These are phyloP conservation scores for Phortica variegata DNA, from an alignment of 1,140 invertebrate genomes.

Conservation along the genomic window DNA sequence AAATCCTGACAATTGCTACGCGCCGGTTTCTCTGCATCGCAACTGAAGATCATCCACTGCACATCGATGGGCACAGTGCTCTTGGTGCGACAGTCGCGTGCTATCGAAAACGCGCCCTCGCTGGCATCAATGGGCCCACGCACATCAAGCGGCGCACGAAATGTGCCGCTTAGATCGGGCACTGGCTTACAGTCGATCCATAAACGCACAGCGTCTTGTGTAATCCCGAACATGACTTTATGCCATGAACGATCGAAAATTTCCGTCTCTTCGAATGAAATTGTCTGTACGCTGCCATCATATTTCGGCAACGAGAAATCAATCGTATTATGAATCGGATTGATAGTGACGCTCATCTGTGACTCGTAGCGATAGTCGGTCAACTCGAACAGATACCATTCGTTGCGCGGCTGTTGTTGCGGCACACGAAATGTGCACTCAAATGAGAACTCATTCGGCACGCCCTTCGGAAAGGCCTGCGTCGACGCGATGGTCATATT, in stretches of 20 bases:
- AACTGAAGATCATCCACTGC: slow-evolving; percentile 79
- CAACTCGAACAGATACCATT: slow-evolving; percentile 70
- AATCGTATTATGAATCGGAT: slow-evolving; percentile 63
- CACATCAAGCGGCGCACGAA: slow-evolving; percentile 58
- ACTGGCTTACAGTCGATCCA: slow-evolving; percentile 68
- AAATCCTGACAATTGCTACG: slow-evolving; percentile 73
- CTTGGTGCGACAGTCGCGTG: slow-evolving; percentile 62
- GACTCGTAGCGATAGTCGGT: slow-evolving; percentile 62
- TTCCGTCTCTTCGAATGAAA: slow-evolving; percentile 62
- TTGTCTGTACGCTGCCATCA: slow-evolving; percentile 63
- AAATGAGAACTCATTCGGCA: slow-evolving; percentile 73
- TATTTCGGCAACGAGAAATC: slow-evolving; percentile 66
- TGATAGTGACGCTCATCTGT: slow-evolving; percentile 69
- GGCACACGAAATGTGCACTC: slow-evolving; percentile 67
- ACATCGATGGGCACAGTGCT: slow-evolving; percentile 71
- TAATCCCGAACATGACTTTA: slow-evolving; percentile 74
- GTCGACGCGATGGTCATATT: slow-evolving; percentile 71
- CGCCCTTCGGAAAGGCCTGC: slow-evolving; percentile 60
- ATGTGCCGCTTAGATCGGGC: slow-evolving; percentile 23
- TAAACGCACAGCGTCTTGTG: slow-evolving; percentile 64
- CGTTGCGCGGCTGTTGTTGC: slow-evolving; percentile 59
- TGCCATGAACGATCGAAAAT: slow-evolving; percentile 77
- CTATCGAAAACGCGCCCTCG: slow-evolving; percentile 66
- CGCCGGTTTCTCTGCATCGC: slow-evolving; percentile 71
- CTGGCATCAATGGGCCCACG: slow-evolving; percentile 66